A percentile compares a stretch with the other conserved stretches of the same genome.
These are phyloP conservation scores for Hippocampus comes DNA, from an alignment of 2,113 vertebrate genomes.

Conservation along the genomic window DNA sequence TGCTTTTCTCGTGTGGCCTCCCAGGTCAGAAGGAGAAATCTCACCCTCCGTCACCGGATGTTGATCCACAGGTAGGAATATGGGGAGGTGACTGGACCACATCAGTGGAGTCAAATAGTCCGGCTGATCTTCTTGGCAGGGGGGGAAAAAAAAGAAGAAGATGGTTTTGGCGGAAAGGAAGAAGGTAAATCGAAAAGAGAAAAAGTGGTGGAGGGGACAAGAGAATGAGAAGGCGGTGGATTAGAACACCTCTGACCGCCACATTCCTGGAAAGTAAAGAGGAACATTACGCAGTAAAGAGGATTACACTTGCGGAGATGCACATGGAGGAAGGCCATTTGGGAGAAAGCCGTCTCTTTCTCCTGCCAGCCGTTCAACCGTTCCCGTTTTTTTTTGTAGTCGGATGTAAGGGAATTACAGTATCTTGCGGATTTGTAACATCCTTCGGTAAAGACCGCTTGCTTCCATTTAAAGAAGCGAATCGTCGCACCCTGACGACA, in stretches of 20 bases:
- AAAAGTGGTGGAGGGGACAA: constrained; percentile 25
- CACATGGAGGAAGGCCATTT: background rate
- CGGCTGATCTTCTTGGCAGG: constrained; percentile 71
- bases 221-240: constrained; percentile 32
- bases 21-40: constrained; percentile 52
- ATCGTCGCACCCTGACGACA: constrained; percentile 30
- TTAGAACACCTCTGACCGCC: constrained; percentile 63
- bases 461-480: constrained; percentile 33
- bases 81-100: constrained; percentile 76
- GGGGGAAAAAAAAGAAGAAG: constrained; percentile 24
- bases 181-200: constrained; percentile 28
- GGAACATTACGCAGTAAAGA: constrained; percentile 64
- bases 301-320: constrained; percentile 58
- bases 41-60: constrained; percentile 79
- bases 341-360: constrained; percentile 31
- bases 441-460: constrained; percentile 28
- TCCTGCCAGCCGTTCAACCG: constrained; percentile 21
- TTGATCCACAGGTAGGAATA: constrained; percentile 74
- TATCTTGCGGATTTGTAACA: constrained; percentile 33
- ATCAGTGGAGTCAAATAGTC: constrained; percentile 70
- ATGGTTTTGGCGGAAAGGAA: constrained; percentile 1
- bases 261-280: constrained; percentile 64
- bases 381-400: constrained; percentile 20
- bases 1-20: constrained; percentile 20
- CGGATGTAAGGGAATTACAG: constrained; percentile 26